Evolutionary conservation across 1,140 invertebrate species (phyloP), one percentile per base, ranked within the genome.

Genomic region (Liolophura sinensis): DNA sequence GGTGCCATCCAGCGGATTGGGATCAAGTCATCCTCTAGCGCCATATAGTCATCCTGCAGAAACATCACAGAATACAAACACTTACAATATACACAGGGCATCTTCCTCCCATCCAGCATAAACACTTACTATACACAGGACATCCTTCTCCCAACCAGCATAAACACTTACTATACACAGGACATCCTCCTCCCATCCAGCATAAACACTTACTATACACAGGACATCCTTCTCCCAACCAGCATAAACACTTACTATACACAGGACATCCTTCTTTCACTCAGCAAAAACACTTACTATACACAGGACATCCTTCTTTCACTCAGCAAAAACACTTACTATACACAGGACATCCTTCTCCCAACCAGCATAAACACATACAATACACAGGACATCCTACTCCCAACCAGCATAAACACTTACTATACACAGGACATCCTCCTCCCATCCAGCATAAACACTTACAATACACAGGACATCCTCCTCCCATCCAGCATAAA

Each of bases 1-100:
- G 91, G 91, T 40, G 91, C 89, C 76, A 90, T 90, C 91, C 91
- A 93, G 71, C 91, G 82, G 46, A 93, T 88, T 4, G 92, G 91
- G 25, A 93, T 82, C 40, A 90, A 84, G 65, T 91, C 88, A 51
- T 88, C 89, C 66, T 88, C 76, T 59, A 69, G 74, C 59, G 73
- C 85, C 60, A 88, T 87, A 73, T 92, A 93, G 78, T 93, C 91
- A 68, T 88, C 87, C 71, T 90, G 86, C 40, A 75, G 75, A 60
- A 1, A 67, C 52, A 65, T 52, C 60, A 27, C 25, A n/a, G 20
- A 57, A 25, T 9, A 24, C 16, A 20, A 69, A 15, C 18, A 47
- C 48, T 15, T 24, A 15, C 48, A 51, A 3, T 22, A 1, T 52
- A 40, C 24, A 50, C 51, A 50, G 51, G 40, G 47, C 50, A 52